Percentiles rank a stretch among this genome's conserved stretches.
Evolutionary conservation across 2,888 invertebrate genomes (phyloP).

Genomic region (Autographa pulchrina): DNA sequence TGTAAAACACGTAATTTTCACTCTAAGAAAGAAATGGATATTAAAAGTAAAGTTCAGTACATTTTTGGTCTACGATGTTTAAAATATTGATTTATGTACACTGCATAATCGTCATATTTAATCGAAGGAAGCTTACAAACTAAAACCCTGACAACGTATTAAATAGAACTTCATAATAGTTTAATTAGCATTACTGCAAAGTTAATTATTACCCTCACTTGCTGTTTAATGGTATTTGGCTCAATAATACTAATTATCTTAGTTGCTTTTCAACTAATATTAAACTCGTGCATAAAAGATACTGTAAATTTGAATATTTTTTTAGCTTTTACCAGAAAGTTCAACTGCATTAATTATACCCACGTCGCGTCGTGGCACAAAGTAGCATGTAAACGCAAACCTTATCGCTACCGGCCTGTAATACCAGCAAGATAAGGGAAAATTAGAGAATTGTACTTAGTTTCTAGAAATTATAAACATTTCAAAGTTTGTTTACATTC

Average conservation of each 20-base stretch:
- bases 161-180: too few relatives aligned
- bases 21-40: background rate
- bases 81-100: too few relatives aligned
- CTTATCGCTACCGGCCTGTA: background rate
- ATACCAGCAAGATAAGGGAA: background rate
- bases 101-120: too few relatives aligned
- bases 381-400: background rate
- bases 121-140: too few relatives aligned
- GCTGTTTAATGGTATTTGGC: too few relatives aligned
- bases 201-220: too few relatives aligned
- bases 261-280: too few relatives aligned
- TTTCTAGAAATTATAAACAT: background rate
- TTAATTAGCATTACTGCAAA: too few relatives aligned
- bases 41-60: background rate
- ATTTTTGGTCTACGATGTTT: background rate
- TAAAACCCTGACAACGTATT: too few relatives aligned
- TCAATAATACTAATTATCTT: too few relatives aligned
- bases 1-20: conserved; percentile 21
- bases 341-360: background rate
- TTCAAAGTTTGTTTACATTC: too few relatives aligned
- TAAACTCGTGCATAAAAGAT: too few relatives aligned
- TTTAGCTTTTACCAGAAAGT: background rate
- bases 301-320: background rate
- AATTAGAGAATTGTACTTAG: background rate
- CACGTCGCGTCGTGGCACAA: background rate